Base-by-base conservation (phyloP, 2,888 invertebrate genomes). In the Xanthia icteritia region DNA sequence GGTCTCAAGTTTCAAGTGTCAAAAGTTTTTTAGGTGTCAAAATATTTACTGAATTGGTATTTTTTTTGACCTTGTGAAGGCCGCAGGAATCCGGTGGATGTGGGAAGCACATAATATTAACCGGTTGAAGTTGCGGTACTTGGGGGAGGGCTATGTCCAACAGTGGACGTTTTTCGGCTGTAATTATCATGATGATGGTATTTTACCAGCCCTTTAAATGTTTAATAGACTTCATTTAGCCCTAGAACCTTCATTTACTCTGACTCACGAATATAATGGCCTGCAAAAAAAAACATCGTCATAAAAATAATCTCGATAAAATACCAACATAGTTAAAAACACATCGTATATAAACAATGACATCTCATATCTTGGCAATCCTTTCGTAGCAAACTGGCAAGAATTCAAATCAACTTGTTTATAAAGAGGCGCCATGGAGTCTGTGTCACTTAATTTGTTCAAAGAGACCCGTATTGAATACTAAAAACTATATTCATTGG, bases 381-480 rank as follows among this genome's bases (percentile, higher is more conserved):
- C 75, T 82, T 85, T 72, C 31, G 23, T 13, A 36, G 64, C 51
- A 74, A 84, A 79, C 90, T 94, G 94, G 94, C 93, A 91, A 81
- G 86, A 90, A 81, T 90, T 94, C 94, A 94, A 94, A 92, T 91
- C 87, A 89, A 86, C 88, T 90, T 89, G 90, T 91, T 92, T 92
- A 94, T 93, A 91, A 90, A 92, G 90, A 77, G 77, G 82, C 87
- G 78, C 75, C 79, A 54, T 48, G 39, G 17, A 71, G 83, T 71
- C 81, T 83, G 76, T 86, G 88, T 15, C 61, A 58, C 68, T 77
- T 77, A 69, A 81, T 84, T 71, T 84, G 64, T 84, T 74, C 67
- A 74, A 67, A 84, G 58, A 48, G 9, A 48, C 17, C 42, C 58
- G 17, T 72, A 72, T 77, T 81, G 77, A 81, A 81, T 77, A 69